phyloP scores from a whole-genome alignment of 23 tunicate genomes.

The Diplosoma virens region DNA sequence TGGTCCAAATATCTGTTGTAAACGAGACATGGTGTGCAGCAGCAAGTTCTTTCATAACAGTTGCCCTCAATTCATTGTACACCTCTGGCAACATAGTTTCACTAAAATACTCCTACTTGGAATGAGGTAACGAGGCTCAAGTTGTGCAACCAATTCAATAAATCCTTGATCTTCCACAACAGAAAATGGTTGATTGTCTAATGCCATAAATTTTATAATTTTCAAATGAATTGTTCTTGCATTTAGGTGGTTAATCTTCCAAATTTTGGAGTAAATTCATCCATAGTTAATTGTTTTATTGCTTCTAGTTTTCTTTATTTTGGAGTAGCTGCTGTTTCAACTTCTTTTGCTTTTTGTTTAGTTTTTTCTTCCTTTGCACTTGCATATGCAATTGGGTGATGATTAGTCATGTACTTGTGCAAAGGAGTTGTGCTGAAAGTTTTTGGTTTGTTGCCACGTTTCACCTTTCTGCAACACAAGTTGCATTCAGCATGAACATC shows the following conservation, averaged over 20 bases:
- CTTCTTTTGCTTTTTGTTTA: background rate
- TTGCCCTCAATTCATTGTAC: background rate
- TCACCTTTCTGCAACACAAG: background rate
- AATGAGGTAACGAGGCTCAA: background rate
- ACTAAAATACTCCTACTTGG: background rate
- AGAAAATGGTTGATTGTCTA: slow-evolving; percentile 1
- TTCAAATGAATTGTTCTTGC: background rate
- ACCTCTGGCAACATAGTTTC: background rate
- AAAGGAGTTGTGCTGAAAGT: no score
- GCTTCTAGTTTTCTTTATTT: background rate
- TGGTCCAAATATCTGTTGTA: background rate
- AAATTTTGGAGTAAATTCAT: no score
- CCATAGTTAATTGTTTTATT: slow-evolving; percentile 1
- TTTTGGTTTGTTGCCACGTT: slow-evolving; percentile 4
- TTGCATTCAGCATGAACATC: background rate
- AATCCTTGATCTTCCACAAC: slow-evolving; percentile 14
- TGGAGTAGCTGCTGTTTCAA: background rate
- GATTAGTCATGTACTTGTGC: background rate
- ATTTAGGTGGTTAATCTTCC: background rate
- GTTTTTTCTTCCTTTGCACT: no score
- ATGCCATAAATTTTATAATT: background rate
- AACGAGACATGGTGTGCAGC: background rate
- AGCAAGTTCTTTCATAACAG: background rate
- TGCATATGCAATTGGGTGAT: background rate
- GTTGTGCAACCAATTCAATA: slow-evolving; percentile 10